Conservation (phyloP, 37 sponge, comb jelly and placozoan species). For the Beroe forskalii region DNA sequence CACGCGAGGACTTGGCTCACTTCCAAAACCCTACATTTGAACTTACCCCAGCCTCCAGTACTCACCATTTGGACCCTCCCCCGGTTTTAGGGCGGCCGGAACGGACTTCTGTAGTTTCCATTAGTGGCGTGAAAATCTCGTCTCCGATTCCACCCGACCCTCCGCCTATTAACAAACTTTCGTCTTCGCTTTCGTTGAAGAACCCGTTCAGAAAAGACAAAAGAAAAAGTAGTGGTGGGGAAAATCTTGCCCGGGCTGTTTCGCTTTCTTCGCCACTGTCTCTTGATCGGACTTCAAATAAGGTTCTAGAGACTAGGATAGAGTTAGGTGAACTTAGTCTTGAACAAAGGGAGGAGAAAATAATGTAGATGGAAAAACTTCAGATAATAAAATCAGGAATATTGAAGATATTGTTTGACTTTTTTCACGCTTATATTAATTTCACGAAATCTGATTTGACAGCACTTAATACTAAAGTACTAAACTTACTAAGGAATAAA, state of each 20-base stretch:
- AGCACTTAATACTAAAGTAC: too few species aligned
- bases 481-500: too few species aligned
- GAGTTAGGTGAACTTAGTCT: neutral
- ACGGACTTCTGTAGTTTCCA: neutral
- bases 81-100: neutral
- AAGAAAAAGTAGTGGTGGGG: neutral
- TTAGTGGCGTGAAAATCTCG: neutral
- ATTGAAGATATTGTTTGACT: too few species aligned
- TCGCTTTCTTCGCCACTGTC: neutral
- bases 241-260: neutral
- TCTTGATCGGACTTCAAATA: constrained; percentile 27
- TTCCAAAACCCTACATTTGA: constrained; percentile 13
- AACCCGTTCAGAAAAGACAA: constrained; percentile 46
- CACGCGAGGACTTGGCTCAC: neutral
- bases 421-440: too few species aligned
- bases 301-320: neutral
- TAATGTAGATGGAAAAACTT: too few species aligned
- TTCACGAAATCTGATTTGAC: too few species aligned
- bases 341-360: neutral
- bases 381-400: too few species aligned
- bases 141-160: neutral
- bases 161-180: constrained; percentile 35
- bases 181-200: neutral
- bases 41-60: neutral
- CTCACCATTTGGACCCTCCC: neutral